phyloP scores from a whole-genome alignment of 2,113 vertebrate genomes.

The Leiothrix lutea region DNA sequence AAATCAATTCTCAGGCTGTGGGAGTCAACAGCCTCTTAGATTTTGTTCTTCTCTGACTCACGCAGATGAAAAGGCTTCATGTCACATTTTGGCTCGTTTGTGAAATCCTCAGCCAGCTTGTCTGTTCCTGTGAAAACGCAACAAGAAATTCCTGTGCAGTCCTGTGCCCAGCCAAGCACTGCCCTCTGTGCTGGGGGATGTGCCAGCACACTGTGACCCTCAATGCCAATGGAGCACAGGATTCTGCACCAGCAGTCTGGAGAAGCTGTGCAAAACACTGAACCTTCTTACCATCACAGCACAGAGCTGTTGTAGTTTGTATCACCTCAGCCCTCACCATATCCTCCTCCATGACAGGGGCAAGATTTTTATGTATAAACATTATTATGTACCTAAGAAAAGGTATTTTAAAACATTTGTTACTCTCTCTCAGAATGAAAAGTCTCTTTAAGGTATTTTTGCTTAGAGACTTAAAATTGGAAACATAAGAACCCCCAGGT shows the following conservation, averaged over 20 bases:
- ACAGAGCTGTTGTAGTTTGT: not conserved
- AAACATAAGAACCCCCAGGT: not conserved
- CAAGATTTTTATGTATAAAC: not conserved
- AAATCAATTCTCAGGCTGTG: not conserved
- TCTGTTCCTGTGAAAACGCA: not conserved
- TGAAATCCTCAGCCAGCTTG: not conserved
- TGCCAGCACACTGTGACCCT: not conserved
- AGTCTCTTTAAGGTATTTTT: not conserved
- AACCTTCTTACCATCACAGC: not conserved
- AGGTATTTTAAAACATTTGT: not conserved
- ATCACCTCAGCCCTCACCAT: rapidly evolving
- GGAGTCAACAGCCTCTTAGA: not conserved
- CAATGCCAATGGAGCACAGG: not conserved
- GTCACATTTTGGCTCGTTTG: not conserved
- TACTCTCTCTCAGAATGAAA: not conserved
- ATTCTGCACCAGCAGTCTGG: not conserved
- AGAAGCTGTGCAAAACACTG: not conserved
- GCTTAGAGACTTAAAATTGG: not conserved
- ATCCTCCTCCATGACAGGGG: not conserved
- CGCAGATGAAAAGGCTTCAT: not conserved
- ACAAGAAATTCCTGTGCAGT: not conserved
- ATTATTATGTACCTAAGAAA: not conserved
- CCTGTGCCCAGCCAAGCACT: not conserved
- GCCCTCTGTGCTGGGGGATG: not conserved
- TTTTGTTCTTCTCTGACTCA: slow-evolving; percentile 5